A percentile compares a stretch with the other conserved stretches of the same genome.
phyloP scores from a whole-genome alignment of 92 coral and sea anemone genomes.

The Phymanthus crucifer region DNA sequence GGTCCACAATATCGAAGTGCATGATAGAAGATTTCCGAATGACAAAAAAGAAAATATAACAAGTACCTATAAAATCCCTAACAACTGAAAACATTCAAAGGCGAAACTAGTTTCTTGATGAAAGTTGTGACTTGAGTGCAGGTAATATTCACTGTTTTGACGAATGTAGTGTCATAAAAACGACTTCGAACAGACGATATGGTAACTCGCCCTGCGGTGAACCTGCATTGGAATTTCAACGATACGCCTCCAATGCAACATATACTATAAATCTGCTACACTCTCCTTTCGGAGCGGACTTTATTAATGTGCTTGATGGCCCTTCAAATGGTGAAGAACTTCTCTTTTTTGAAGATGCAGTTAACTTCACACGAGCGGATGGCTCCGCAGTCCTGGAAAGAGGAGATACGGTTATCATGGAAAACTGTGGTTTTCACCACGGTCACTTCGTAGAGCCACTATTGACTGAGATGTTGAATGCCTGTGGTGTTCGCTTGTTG shows the following conservation, averaged over 20 bases:
- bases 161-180: conserved; percentile 17
- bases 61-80: conserved; percentile 2
- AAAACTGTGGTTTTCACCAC: conserved; percentile 71
- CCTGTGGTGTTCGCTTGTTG: conserved; percentile 24
- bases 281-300: conserved; percentile 22
- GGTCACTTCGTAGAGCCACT: conserved; percentile 43
- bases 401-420: conserved; percentile 60
- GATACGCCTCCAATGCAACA: not conserved
- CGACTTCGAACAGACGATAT: not conserved
- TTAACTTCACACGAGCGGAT: conserved; percentile 34
- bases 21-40: conserved; percentile 34
- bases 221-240: not conserved
- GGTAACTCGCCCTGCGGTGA: not conserved
- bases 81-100: not conserved
- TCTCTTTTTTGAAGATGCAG: conserved; percentile 49
- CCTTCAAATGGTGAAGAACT: conserved; percentile 46
- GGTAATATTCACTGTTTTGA: conserved; percentile 19
- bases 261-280: not conserved
- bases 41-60: conserved; percentile 39
- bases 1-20: conserved; percentile 27
- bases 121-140: not conserved
- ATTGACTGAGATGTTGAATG: conserved; percentile 27
- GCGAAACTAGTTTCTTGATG: conserved; percentile 7
- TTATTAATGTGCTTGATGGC: conserved; percentile 32
- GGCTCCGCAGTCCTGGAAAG: conserved; percentile 49